Percentiles rank a stretch among this genome's conserved stretches.
These are phyloP conservation scores for Ptychochromis oligacanthus DNA, from an alignment of 2,113 vertebrate genomes.

Conservation along the genomic window DNA sequence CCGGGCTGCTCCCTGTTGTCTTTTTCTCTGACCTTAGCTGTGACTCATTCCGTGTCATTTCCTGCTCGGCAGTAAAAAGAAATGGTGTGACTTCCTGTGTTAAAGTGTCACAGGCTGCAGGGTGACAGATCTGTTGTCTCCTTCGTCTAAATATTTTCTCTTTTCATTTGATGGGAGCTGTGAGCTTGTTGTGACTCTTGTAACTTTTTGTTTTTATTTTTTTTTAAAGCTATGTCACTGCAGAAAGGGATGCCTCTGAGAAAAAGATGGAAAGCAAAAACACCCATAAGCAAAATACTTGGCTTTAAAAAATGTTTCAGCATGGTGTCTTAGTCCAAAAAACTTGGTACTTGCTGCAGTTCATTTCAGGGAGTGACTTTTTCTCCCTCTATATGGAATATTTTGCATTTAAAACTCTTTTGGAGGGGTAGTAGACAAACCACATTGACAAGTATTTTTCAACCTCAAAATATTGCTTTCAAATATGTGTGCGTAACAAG, in stretches of 20 bases:
- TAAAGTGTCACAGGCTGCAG: neutral
- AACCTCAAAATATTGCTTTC: too few relatives aligned
- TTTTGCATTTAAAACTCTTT: neutral
- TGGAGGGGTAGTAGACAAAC: too few relatives aligned
- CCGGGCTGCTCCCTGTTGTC: neutral
- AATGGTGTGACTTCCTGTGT: slow-evolving; percentile 32
- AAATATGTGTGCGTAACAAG: too few relatives aligned
- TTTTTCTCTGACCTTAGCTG: neutral
- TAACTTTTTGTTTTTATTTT: neutral
- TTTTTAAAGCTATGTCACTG: neutral
- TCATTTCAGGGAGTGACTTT: neutral
- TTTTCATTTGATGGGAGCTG: slow-evolving; percentile 5
- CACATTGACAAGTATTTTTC: too few relatives aligned
- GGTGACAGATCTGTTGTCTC: slow-evolving; percentile 13
- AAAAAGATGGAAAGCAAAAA: neutral
- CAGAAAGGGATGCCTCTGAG: neutral
- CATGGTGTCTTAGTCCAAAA: neutral
- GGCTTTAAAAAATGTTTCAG: neutral
- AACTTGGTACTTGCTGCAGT: neutral
- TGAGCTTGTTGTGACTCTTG: neutral
- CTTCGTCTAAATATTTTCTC: slow-evolving; percentile 33
- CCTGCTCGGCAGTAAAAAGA: neutral
- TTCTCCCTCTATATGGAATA: neutral
- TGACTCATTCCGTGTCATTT: neutral
- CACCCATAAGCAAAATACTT: neutral